phyloP scores from a whole-genome alignment of 2,797 vertebrate species.

The Salmo trutta region DNA sequence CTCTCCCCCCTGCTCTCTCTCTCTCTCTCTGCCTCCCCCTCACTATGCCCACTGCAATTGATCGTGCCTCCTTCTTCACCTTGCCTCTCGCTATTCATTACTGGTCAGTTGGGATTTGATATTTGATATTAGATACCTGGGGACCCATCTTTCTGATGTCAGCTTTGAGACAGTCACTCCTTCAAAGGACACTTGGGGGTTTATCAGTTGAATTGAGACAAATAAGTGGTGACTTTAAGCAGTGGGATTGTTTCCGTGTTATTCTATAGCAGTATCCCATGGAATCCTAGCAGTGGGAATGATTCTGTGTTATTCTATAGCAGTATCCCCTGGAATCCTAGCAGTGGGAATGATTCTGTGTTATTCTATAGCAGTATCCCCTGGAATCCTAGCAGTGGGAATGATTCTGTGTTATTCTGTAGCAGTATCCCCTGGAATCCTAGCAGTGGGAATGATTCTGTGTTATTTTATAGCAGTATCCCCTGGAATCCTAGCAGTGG shows the following conservation, averaged over 20 bases:
- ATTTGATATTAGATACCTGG: background rate
- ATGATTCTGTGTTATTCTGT: too few species aligned
- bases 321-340: too few species aligned
- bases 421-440: too few species aligned
- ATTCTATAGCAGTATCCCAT: background rate
- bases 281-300: too few species aligned
- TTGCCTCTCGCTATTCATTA: slow-evolving; percentile 22
- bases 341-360: background rate
- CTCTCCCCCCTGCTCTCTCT: too few species aligned
- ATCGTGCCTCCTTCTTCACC: slow-evolving; percentile 32
- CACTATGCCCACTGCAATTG: background rate
- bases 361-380: background rate
- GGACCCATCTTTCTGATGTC: background rate
- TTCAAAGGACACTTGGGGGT: background rate
- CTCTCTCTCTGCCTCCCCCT: background rate
- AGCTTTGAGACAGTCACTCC: background rate
- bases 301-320: too few species aligned
- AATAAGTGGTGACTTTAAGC: background rate
- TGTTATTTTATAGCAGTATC: background rate
- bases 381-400: too few species aligned
- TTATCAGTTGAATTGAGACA: background rate
- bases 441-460: background rate
- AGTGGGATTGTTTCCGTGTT: background rate
- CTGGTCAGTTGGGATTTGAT: background rate
- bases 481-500: background rate